These are phyloP conservation scores for Anodontia alba DNA, from an alignment of 2,888 invertebrate genomes.

Conservation along the genomic window DNA sequence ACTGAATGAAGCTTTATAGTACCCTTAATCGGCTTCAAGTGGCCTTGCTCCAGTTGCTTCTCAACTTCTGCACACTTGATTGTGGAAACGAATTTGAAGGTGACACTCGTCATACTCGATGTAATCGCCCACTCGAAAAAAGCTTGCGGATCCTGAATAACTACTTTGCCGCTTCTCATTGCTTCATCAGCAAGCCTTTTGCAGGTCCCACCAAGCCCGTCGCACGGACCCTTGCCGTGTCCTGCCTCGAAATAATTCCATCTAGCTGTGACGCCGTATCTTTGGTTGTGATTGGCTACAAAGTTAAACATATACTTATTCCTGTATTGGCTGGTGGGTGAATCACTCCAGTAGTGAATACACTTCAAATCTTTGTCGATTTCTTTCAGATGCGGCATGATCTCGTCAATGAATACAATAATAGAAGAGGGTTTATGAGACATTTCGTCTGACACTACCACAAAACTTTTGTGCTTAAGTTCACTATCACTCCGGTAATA, in stretches of 20 bases:
- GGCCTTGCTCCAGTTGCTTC: background rate
- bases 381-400: constrained; percentile 37
- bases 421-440: constrained; percentile 52
- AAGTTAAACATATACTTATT: constrained; percentile 55
- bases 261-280: constrained; percentile 22
- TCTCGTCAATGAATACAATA: constrained; percentile 48
- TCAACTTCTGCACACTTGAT: background rate
- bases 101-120: background rate
- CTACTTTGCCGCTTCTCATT: constrained; percentile 15
- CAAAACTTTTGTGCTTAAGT: constrained; percentile 47
- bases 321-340: constrained; percentile 60
- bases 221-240: constrained; percentile 59
- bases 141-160: constrained; percentile 21
- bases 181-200: constrained; percentile 58
- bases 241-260: constrained; percentile 65
- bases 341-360: constrained; percentile 61
- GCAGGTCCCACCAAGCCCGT: constrained; percentile 52
- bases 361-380: constrained; percentile 11
- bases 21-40: constrained; percentile 34
- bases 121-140: constrained; percentile 26
- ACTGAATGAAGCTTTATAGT: constrained; percentile 34
- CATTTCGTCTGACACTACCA: constrained; percentile 56
- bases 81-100: background rate
- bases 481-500: constrained; percentile 34
- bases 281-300: constrained; percentile 35